Base-by-base conservation (phyloP, 1,140 invertebrate genomes). In the Penaeus japonicus region DNA sequence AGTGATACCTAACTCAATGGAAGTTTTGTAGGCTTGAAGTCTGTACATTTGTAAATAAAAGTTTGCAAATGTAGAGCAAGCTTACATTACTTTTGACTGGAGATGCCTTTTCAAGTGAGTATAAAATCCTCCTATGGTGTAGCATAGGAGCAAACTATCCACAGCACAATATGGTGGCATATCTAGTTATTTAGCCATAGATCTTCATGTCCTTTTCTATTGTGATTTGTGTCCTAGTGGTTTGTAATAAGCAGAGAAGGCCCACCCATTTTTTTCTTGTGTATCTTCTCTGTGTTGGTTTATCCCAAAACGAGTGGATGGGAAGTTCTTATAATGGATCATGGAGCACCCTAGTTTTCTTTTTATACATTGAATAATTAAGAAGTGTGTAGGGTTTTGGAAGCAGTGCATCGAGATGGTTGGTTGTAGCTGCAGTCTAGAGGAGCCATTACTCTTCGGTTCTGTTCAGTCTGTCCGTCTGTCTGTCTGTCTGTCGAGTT, bases 161-260 rank as follows among this genome's bases (percentile, higher is more conserved):
- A 73, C 65, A 84, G 83, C 83, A 84, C 83, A 84, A 84, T 84
- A 84, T 73, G 83, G 83, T 84, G 83, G 83, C 83, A 84, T 84
- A 84, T 84, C 83, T 73, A 73, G 83, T 84, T n/a, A 84, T 54
- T 75, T 84, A 84, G 83, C 65, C 65, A 54, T 84, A 84, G 83
- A 73, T 84, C 83, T 73, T 84, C 83, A 73, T 84, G 65, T 70
- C 70, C 70, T 84, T 84, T 84, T 84, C 65, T 84, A 84, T 84
- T 73, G 70, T 84, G n/a, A 73, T 84, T 70, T 84, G 77, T 79
- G 77, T 73, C 65, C 55, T 84, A 84, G 83, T 84, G 83, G 65
- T 84, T 84, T 84, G 83, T 84, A 84, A 84, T 54, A 75, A 55
- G 65, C 65, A 75, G 83, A 84, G 83, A 84, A 84, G 65, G 83